Conservation (phyloP, 2,113 vertebrate genomes). For the Penelope pileata region DNA sequence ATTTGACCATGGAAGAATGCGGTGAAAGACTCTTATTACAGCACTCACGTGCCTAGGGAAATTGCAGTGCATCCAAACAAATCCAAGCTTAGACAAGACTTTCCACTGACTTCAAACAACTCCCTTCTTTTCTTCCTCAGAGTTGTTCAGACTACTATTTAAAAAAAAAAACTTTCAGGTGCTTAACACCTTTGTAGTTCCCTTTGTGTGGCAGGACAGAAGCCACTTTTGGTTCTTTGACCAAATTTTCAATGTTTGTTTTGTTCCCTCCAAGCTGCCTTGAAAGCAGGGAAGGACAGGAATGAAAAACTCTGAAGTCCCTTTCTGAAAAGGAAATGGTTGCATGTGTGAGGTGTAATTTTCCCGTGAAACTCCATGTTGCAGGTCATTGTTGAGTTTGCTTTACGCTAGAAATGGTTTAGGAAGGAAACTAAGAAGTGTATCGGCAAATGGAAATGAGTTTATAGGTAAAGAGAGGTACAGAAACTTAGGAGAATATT, state of each 20-base stretch:
- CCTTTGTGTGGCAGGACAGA: background rate
- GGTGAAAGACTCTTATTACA: slow-evolving; percentile 10
- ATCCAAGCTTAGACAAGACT: slow-evolving; percentile 1
- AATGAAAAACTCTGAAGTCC: background rate
- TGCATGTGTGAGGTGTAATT: background rate
- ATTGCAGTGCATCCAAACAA: slow-evolving; percentile 3
- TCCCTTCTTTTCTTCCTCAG: background rate
- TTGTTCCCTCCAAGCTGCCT: background rate
- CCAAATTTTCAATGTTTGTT: background rate
- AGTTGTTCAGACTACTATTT: background rate
- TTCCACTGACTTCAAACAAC: slow-evolving; percentile 27
- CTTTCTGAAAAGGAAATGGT: background rate
- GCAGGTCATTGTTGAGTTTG: background rate
- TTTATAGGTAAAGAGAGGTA: background rate
- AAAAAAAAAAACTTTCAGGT: background rate
- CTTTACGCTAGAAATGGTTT: background rate
- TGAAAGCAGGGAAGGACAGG: background rate
- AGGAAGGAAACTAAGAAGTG: background rate
- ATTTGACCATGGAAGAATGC: slow-evolving; percentile 44
- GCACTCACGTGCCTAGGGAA: background rate
- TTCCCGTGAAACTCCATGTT: background rate
- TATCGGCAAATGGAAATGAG: background rate
- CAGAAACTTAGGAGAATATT: background rate
- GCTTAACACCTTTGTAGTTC: background rate
- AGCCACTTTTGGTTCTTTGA: background rate